Base-by-base conservation (phyloP, 53 echinoderm and acorn worm species). In the Pentamera pediparva region DNA sequence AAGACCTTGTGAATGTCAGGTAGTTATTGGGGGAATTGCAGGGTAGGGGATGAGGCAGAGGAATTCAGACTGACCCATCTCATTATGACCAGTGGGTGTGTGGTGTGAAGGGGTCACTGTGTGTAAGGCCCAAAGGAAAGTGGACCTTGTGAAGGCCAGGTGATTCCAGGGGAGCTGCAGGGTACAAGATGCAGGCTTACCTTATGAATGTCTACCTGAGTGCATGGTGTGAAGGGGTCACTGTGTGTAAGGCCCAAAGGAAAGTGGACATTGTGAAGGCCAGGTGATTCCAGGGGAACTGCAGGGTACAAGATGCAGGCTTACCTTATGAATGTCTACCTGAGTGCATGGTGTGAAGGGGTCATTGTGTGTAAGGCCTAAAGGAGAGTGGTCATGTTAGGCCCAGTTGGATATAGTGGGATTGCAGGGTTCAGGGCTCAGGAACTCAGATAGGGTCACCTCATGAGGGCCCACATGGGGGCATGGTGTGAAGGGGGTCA, bases 221-320 rank as follows among this genome's bases (percentile, higher is more conserved):
- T 40, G 74, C 61, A 25, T 75, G 79, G 80, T 26, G 43, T 26
- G 37, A 75, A 75, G 79, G 75, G 36, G 6, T 35, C 9, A 50
- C 37, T 40, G 49, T 89, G 10, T 36, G 71, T 32, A 84, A 72
- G 43, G 62, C 71, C 13, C 84, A 89, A 41, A 64, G 76, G 33
- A 69, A 40, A 7, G 62, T 76, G 11, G 70, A 84, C 10, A 67
- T 79, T 54, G 71, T 80, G 53, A 70, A 74, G 39, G 89, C 89
- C 35, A 50, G 76, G 58, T 80, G 79, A 55, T 54, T 81, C n/a
- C n/a, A n/a, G n/a, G n/a, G n/a, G n/a, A n/a, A n/a, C n/a, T n/a
- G n/a, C n/a, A n/a, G n/a, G n/a, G n/a, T n/a, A n/a, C n/a, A n/a
- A n/a, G n/a, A 84, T 75, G 48, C 76, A 84, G 28, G 33, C 39